Base-by-base conservation (phyloP, 2,113 vertebrate genomes). In the Lepus americanus region DNA sequence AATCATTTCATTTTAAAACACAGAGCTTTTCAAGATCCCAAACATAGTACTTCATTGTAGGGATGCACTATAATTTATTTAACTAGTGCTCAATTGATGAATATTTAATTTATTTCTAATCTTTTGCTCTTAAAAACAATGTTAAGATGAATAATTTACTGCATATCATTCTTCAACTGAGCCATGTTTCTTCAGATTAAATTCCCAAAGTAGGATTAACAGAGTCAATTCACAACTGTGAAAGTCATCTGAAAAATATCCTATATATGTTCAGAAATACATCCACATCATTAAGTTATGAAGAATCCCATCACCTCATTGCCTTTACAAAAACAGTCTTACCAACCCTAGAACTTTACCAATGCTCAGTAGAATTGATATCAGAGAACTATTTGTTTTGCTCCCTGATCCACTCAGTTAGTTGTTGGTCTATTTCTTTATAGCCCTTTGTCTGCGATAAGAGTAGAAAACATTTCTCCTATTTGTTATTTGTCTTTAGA, bases 131-230 rank as follows among this genome's bases (percentile, higher is more conserved):
- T 91, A 53, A 84, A 78, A 85, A 83, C 36, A 91, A 53, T 36
- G 31, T 51, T 85, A 78, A 66, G 25, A 85, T 73, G 31, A 88
- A 80, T 61, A 88, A 72, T 16, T 90, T 80, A 59, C 17, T 55
- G 1, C 0, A 59, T 33, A 70, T 67, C 23, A 76, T 85, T 78
- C 36, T 81, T 93, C 8, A 55, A 19, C 23, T 91, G 23, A 53
- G 44, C 78, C 23, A 93, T 92, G 79, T 59, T 2, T 78, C 22
- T 72, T 22, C 94, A 66, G 63, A 23, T 64, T 94, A 82, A 97
- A 61, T 78, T 3, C 31, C 69, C 1, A 86, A 77, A 86, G 49
- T 66, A 6, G 10, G 36, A 85, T 74, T 86, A 59, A 51, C 11
- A 61, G 10, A 82, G 36, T 74, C 70, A 69, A 53, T 69, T 79